These are phyloP conservation scores for Natrix natrix DNA, from an alignment of 2,797 vertebrate species.

Conservation along the genomic window DNA sequence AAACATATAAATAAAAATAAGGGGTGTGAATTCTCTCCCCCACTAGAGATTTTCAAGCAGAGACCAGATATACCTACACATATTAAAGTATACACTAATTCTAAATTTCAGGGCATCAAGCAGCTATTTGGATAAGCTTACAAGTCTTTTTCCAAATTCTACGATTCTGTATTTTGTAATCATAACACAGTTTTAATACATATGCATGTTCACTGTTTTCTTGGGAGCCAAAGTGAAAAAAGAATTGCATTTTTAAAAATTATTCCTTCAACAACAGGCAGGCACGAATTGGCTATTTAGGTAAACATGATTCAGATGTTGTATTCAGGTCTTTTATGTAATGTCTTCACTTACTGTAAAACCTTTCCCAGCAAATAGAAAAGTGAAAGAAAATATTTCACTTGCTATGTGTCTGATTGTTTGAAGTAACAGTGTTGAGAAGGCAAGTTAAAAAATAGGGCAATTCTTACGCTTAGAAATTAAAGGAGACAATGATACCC, in stretches of 20 bases:
- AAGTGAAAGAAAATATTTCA: background rate
- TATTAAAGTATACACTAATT: background rate
- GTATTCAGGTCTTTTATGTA: background rate
- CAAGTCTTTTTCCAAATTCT: background rate
- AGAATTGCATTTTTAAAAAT: background rate
- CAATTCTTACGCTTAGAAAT: background rate
- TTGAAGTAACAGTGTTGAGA: background rate
- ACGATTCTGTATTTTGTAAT: background rate
- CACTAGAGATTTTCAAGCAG: background rate
- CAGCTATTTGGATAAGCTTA: background rate
- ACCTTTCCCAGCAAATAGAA: background rate
- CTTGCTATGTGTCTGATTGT: background rate
- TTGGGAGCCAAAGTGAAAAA: background rate
- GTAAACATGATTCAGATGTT: background rate
- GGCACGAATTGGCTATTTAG: background rate
- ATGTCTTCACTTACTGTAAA: background rate
- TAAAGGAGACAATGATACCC: background rate
- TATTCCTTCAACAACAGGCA: background rate
- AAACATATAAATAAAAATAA: background rate
- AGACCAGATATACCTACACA: background rate
- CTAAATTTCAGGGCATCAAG: background rate
- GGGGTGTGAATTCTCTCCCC: background rate
- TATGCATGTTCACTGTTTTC: background rate
- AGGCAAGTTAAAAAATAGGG: background rate
- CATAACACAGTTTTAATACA: background rate